Evolutionary conservation across 2,888 invertebrate species (phyloP).

Genomic region (Keiferia lycopersicella): DNA sequence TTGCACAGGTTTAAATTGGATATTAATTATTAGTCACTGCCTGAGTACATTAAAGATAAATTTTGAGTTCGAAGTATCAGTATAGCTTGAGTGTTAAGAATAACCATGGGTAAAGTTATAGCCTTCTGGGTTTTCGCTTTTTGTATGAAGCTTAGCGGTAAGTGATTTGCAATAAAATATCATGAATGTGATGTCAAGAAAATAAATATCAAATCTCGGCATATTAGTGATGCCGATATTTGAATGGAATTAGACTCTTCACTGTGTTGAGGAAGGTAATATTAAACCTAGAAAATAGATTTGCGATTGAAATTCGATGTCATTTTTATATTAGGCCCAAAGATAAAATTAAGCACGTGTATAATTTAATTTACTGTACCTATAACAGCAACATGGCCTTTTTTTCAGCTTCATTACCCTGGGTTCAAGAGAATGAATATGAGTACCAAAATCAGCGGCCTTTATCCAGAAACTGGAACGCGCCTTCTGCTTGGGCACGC

Average conservation of each 20-base stretch:
- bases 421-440: background rate
- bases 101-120: constrained; percentile 16
- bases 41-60: background rate
- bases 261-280: too few relatives aligned
- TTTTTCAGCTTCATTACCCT: background rate
- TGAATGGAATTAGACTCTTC: background rate
- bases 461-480: background rate
- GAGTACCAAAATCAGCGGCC: background rate
- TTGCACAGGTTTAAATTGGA: constrained; percentile 1
- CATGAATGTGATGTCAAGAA: too few relatives aligned
- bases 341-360: too few relatives aligned
- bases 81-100: background rate
- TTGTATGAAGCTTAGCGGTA: constrained; percentile 16
- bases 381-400: background rate
- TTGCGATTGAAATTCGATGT: too few relatives aligned
- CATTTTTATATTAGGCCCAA: too few relatives aligned
- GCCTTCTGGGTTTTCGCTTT: constrained; percentile 20
- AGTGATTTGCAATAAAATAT: background rate
- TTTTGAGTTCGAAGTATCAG: background rate
- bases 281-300: too few relatives aligned
- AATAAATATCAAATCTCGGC: too few relatives aligned
- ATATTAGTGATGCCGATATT: too few relatives aligned
- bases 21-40: background rate
- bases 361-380: too few relatives aligned
- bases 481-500: background rate